Percentiles rank a stretch among this genome's conserved stretches.
These are phyloP conservation scores for Hirudinaria manillensis DNA, from an alignment of 2,888 invertebrate species.

Conservation along the genomic window DNA sequence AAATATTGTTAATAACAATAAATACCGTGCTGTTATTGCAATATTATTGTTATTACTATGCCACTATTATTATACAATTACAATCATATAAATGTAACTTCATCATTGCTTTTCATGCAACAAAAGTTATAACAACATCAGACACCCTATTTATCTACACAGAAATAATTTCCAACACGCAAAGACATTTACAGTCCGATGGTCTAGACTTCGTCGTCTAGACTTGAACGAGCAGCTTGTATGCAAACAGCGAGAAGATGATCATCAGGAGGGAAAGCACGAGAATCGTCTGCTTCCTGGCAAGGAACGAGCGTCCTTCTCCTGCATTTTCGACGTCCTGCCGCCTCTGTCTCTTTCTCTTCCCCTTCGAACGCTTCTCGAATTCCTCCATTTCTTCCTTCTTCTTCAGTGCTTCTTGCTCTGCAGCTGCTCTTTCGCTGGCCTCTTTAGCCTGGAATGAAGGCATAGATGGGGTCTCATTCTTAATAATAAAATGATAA, in stretches of 20 bases:
- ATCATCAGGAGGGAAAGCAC: slow-evolving; percentile 35
- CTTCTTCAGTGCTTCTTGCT: slow-evolving; percentile 46
- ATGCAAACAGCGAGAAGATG: slow-evolving; percentile 35
- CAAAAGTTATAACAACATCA: too few species aligned
- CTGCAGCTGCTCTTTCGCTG: slow-evolving; percentile 44
- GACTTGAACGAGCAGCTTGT: slow-evolving; percentile 30
- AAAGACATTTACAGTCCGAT: too few species aligned
- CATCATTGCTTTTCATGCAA: too few species aligned
- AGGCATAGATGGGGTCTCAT: background rate
- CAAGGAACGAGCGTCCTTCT: slow-evolving; percentile 32
- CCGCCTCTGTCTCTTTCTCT: slow-evolving; percentile 44
- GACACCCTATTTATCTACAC: too few species aligned
- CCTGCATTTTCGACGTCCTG: slow-evolving; percentile 37
- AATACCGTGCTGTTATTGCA: too few species aligned
- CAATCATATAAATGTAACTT: too few species aligned
- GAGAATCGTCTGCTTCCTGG: slow-evolving; percentile 34
- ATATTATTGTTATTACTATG: too few species aligned
- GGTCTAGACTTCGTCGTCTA: too few species aligned
- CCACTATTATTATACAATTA: too few species aligned
- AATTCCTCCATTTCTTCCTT: slow-evolving; percentile 50
- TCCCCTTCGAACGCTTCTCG: slow-evolving; percentile 50
- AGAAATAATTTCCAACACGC: too few species aligned
- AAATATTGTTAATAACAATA: too few species aligned
- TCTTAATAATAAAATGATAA: too few species aligned
- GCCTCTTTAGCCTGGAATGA: slow-evolving; percentile 44